A percentile compares a stretch with the other conserved stretches of the same genome.
Evolutionary conservation across 1,140 invertebrate species (phyloP).

Genomic region (Ruditapes philippinarum): DNA sequence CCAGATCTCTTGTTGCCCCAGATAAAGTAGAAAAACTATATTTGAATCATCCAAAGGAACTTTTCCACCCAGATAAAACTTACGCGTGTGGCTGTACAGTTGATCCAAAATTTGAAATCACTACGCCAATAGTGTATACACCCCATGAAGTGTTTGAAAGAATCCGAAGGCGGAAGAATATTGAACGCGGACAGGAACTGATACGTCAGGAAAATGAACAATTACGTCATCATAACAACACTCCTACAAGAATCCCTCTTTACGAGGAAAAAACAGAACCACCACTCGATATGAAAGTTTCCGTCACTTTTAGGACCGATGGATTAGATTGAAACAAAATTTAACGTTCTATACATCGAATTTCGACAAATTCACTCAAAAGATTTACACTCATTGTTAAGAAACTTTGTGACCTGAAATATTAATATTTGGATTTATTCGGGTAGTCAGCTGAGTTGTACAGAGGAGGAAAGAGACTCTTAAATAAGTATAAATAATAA

Average conservation of each 20-base stretch:
- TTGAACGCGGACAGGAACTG: slow-evolving; percentile 19
- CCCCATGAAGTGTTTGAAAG: slow-evolving; percentile 60
- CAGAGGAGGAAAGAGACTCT: too few species aligned
- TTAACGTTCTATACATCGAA: too few species aligned
- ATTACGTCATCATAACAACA: background rate
- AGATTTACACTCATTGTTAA: too few species aligned
- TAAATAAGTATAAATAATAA: too few species aligned
- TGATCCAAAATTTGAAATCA: slow-evolving; percentile 58
- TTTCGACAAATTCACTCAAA: too few species aligned
- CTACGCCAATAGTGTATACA: slow-evolving; percentile 59
- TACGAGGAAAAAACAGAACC: slow-evolving; percentile 55
- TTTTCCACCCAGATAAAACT: slow-evolving; percentile 58
- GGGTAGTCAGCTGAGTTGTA: too few species aligned
- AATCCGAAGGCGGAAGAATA: slow-evolving; percentile 47
- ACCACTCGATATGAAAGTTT: slow-evolving; percentile 63
- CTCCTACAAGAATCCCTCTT: background rate
- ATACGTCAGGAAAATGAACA: slow-evolving; percentile 14
- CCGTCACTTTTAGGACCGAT: slow-evolving; percentile 47
- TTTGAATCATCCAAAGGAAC: slow-evolving; percentile 62
- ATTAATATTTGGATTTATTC: too few species aligned
- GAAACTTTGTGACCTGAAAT: too few species aligned
- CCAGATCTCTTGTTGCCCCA: slow-evolving; percentile 71
- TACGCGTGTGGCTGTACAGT: slow-evolving; percentile 52
- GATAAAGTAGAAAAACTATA: slow-evolving; percentile 69
- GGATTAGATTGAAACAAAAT: background rate